These are phyloP conservation scores for Samia ricini DNA, from an alignment of 1,140 invertebrate species.

Conservation along the genomic window DNA sequence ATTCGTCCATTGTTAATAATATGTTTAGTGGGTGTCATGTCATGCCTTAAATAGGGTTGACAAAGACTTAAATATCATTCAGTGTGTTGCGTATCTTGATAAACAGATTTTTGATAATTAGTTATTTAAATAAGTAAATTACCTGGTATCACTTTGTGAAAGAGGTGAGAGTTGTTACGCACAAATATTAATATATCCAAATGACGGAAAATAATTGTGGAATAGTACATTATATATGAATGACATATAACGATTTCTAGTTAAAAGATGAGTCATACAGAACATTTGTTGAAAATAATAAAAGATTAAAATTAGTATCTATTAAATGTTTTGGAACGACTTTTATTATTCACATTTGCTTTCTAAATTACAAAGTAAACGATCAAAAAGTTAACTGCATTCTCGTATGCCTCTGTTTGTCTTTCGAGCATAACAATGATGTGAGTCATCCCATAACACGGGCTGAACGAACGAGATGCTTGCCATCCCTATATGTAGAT, in stretches of 20 bases:
- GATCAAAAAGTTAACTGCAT: background rate
- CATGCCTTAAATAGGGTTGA: constrained; percentile 14
- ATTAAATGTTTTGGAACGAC: background rate
- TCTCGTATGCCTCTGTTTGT: background rate
- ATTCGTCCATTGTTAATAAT: constrained; percentile 52
- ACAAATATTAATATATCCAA: too few species aligned
- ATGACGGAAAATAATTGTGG: too few species aligned
- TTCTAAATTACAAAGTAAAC: background rate
- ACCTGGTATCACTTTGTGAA: too few species aligned
- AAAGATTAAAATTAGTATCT: background rate
- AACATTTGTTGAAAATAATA: too few species aligned
- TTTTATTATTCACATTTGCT: background rate
- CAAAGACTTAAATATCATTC: too few species aligned
- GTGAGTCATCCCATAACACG: background rate
- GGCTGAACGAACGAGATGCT: background rate
- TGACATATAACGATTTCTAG: too few species aligned
- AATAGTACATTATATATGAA: too few species aligned
- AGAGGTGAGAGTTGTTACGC: too few species aligned
- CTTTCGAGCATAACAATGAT: background rate
- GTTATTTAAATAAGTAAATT: too few species aligned
- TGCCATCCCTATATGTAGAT: background rate
- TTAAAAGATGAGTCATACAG: too few species aligned
- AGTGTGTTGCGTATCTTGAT: too few species aligned
- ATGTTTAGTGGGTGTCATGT: constrained; percentile 26
- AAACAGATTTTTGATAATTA: too few species aligned